Percentiles rank a stretch among this genome's conserved stretches.
phyloP scores from a whole-genome alignment of 1,140 invertebrate species.

The Anagrus nilaparvatae region DNA sequence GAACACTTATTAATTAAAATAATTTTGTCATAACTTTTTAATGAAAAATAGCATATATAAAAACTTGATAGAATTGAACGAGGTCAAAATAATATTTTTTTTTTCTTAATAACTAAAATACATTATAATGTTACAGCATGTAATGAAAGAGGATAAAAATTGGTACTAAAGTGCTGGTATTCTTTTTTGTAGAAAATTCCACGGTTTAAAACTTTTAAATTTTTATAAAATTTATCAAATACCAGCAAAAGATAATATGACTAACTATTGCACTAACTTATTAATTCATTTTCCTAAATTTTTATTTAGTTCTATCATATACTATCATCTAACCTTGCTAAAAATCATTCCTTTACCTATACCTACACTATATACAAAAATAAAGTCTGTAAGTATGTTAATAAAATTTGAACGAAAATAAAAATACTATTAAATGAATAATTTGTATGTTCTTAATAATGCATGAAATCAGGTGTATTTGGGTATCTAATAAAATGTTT shows the following conservation, averaged over 20 bases:
- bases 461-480: too few relatives aligned
- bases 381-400: conserved; percentile 16
- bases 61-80: conserved; percentile 17
- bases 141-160: conserved; percentile 30
- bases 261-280: not conserved
- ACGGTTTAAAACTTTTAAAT: conserved; percentile 10
- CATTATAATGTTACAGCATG: conserved; percentile 41
- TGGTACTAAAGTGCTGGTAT: conserved; percentile 26
- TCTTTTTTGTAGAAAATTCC: conserved; percentile 15
- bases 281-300: not conserved
- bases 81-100: conserved; percentile 11
- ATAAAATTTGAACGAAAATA: too few relatives aligned
- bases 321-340: not conserved
- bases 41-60: too few relatives aligned
- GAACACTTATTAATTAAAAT: too few relatives aligned
- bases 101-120: too few relatives aligned
- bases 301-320: too few relatives aligned
- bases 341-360: conserved; percentile 10
- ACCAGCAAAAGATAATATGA: too few relatives aligned
- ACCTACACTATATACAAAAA: conserved; percentile 12
- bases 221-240: too few relatives aligned
- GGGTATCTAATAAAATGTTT: too few relatives aligned
- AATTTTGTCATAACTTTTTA: too few relatives aligned
- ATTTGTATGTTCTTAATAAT: too few relatives aligned
- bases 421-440: too few relatives aligned